Base-by-base conservation (phyloP, 1,140 invertebrate genomes). In the Hestina assimilis region DNA sequence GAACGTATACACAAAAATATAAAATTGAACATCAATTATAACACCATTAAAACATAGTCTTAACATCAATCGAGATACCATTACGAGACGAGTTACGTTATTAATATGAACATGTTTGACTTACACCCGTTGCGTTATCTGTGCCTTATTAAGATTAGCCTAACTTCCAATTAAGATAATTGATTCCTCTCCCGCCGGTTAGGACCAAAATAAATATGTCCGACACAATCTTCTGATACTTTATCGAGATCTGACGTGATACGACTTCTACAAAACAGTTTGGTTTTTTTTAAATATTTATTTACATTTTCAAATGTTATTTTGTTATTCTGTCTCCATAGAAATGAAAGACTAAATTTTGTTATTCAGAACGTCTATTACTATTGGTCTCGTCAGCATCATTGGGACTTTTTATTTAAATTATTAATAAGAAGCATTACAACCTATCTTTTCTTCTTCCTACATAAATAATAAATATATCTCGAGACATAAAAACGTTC, bases 111-210 rank as follows among this genome's bases (percentile, higher is more conserved):
- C 68, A 65, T 54, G 63, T 59, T n/a, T 69, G 62, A 50, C 14
- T 35, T 63, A 65, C 61, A 66, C 61, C 70, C 66, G 54, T 33
- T 7, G 24, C 29, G 46, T 63, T 69, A 68, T 69, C 68, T 57
- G 41, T 47, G 40, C 65, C 69, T 67, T 77, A 77, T 79, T 78
- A 72, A 78, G 73, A 76, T 83, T 75, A 78, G 75, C 40, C 66
- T 63, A 70, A 57, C 41, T 68, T 57, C 77, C 77, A 86, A 83
- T 83, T 83, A 85, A 81, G 66, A 77, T 79, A 85, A 83, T 83
- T 86, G 79, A 86, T 75, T 79, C 58, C 59, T 46, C 58, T 59
- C 71, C 69, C 62, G 61, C 48, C 61, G 64, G 58, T 67, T 69
- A 66, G 69, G 66, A 61, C 66, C 66, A 76, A 72, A 66, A 79